A percentile compares a stretch with the other conserved stretches of the same genome.
Evolutionary conservation across 2,113 vertebrate species (phyloP).

Genomic region (Anolis sagrei): DNA sequence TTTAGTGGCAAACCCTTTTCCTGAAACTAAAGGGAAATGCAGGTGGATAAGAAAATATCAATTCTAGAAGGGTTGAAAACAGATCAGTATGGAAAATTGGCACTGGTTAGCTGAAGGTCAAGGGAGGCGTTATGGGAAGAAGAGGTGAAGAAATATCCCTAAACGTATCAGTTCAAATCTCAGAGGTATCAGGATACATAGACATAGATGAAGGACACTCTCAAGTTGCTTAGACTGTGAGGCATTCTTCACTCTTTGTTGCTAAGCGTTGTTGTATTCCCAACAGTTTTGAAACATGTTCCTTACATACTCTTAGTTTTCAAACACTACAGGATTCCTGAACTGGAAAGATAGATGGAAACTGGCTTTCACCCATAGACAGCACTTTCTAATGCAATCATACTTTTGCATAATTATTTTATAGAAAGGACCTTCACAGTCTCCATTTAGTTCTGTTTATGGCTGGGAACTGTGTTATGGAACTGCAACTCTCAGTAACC

Average conservation of each 20-base stretch:
- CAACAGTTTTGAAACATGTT: no score
- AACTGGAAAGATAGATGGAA: not conserved
- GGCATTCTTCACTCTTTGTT: no score
- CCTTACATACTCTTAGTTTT: no score
- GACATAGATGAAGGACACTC: no score
- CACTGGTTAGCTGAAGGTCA: not conserved
- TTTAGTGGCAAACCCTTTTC: not conserved
- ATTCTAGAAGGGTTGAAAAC: not conserved
- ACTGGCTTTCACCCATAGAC: not conserved
- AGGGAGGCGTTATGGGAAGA: no score
- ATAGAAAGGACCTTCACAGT: not conserved
- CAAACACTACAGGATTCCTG: not conserved
- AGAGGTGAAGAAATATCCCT: no score
- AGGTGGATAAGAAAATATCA: not conserved
- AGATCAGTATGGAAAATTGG: not conserved
- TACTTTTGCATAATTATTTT: not conserved
- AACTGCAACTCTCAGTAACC: no score
- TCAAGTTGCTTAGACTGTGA: no score
- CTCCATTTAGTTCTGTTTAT: not conserved
- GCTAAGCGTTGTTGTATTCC: no score
- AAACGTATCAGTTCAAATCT: no score
- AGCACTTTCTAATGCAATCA: not conserved
- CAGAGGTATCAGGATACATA: no score
- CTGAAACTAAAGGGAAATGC: not conserved
- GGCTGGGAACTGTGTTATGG: no score